Conservation (phyloP, 1,140 invertebrate genomes). For the Cotesia vestalis region DNA sequence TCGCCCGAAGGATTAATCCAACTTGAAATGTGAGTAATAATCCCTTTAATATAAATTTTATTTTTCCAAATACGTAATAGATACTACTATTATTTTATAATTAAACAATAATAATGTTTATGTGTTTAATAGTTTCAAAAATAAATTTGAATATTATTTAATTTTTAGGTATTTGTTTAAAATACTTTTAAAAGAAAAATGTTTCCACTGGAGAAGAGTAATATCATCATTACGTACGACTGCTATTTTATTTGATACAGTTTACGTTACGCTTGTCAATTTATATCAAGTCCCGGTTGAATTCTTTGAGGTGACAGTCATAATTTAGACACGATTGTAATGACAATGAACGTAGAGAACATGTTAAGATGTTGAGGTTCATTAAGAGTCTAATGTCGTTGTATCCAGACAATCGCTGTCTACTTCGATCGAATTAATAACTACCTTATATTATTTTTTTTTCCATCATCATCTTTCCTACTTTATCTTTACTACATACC, state of each 20-base stretch:
- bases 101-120: too few species aligned
- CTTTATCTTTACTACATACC: background rate
- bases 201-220: background rate
- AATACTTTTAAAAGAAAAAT: background rate
- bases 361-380: conserved; percentile 19
- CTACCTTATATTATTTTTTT: conserved; percentile 7
- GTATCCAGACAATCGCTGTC: conserved; percentile 19
- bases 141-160: background rate
- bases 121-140: too few species aligned
- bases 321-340: conserved; percentile 19
- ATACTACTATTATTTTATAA: background rate
- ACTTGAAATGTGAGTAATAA: conserved; percentile 35
- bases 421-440: conserved; percentile 22
- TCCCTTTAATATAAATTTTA: conserved; percentile 6
- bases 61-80: background rate
- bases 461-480: background rate
- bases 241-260: conserved; percentile 22
- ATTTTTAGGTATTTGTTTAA: conserved; percentile 9
- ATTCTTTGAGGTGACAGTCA: conserved; percentile 15
- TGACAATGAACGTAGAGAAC: conserved; percentile 23
- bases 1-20: conserved; percentile 30
- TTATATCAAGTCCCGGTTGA: conserved; percentile 6
- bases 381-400: conserved; percentile 23
- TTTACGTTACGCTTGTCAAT: conserved; percentile 18
- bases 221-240: background rate